Base-by-base conservation (phyloP, 2,113 vertebrate species). In the Sprattus sprattus region DNA sequence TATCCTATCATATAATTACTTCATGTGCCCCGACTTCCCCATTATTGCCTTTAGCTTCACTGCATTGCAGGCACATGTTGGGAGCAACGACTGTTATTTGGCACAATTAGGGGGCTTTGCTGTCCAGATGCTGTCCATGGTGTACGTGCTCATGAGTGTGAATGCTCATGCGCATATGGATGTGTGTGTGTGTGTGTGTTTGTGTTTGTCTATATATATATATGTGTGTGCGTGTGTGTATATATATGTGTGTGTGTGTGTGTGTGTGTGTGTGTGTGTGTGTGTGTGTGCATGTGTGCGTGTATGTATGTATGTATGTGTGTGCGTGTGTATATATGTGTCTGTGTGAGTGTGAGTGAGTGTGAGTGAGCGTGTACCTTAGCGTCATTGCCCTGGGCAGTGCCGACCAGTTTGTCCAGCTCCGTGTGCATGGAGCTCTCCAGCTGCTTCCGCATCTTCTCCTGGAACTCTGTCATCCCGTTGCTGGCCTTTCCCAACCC, bases 391-490 rank as follows among this genome's bases (percentile, higher is more conserved):
- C 94, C 92, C 67, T 94, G 91, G n/a, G 95, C 93, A 0, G 96
- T 97, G 0, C 89, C 88, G 32, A 96, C 93, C 85, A 97, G 96
- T 89, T 96, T 97, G 87, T 96, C 95, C 32, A 97, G 93, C 88
- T 97, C 97, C 47, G 92, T 90, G 92, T 96, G 96, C 95, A 97
- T 97, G 49, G 96, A 95, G 85, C 93, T 95, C 90, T 97, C 96
- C 92, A 97, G 90, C 90, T 97, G 95, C 90, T 96, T 93, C 52
- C 95, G 93, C 93, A 96, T 96, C 88, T 95, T 96, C 94, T 97
- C 96, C 95, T 97, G 95, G 87, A 97, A 97, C 91, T 96, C 95
- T n/a, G 95, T 95, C 89, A 94, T 95, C 2, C 93, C 96, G 64
- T 95, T 95, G 89, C 94, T 93, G 92, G 95, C 95, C 93, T 95